Base-by-base conservation (phyloP, 53 echinoderm and acorn worm species). In the Glandiceps talaboti region DNA sequence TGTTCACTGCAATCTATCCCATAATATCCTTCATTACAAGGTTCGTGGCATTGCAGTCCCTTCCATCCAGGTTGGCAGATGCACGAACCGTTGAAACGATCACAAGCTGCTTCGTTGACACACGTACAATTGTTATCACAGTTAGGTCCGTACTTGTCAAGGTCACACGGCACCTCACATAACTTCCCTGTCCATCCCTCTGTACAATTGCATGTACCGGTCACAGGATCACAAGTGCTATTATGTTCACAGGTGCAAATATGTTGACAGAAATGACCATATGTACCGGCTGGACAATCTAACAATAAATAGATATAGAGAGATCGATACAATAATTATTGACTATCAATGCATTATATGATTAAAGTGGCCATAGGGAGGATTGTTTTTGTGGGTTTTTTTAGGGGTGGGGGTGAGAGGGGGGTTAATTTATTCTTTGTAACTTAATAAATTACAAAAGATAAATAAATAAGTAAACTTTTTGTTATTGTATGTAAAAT, bases 91-190 rank as follows among this genome's bases (percentile, higher is more conserved):
- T 73, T 33, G 1, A 80, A 84, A 1, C 83, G 31, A 79, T 92
- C 88, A 73, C 97, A 96, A 1, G 64, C 0, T 28, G 82, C 97
- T 29, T 80, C 82, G 79, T 96, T 90, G 28, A 85, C 80, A 78
- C 97, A 96, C 30, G 73, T 31, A 72, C 97, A 96, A 14, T 77
- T 27, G n/a, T 74, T 77, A 29, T 29, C 64, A 79, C 97, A 96
- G 76, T 73, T 80, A 0, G 73, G 32, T 10, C 97, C 97, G 32
- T 82, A 92, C 28, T 82, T 81, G 14, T 87, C 89, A 26, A 77
- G 81, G 27, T 75, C 32, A 73, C 92, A 92, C 25, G 74, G 33
- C 20, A 29, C 80, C 74, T 79, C 76, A 73, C 92, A 92, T 1
- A 27, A 20, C n/a, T 74, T 76, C 27, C 89, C 92, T 26, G 33